Base-by-base conservation (phyloP, 2,888 invertebrate genomes). In the Phorcus lineatus region DNA sequence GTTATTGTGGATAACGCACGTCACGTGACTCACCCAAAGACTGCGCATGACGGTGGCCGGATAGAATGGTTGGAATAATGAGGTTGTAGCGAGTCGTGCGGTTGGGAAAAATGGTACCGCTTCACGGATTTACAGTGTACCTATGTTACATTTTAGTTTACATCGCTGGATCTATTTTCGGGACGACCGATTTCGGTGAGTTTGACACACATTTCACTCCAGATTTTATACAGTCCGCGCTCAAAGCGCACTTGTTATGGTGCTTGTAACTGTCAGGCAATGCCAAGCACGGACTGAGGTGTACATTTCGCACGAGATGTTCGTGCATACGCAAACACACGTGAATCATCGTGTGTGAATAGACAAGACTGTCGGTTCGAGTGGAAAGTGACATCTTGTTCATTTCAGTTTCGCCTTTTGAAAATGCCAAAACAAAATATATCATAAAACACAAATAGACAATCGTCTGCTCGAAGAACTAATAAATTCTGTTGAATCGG, bases 1-100 rank as follows among this genome's bases (percentile, higher is more conserved):
- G 62, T 62, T 62, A 62, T 62, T 11, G 24, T 6, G 62, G 24
- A 62, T 62, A 62, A 28, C 24, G 28, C 62, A 62, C 28, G 62
- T 62, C 62, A 62, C 62, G 62, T 62, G 62, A 62, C 62, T 16
- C 9, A 62, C 22, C 19, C 28, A 62, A 62, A 28, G 28, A 62
- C 62, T 62, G 62, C 62, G 62, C 62, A 62, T 62, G 62, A 28
- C 62, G 24, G 28, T 62, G 62, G 62, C 24, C 47, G 62, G 24
- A 28, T 24, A 62, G 62, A 62, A 62, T 62, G 62, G 62, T 62
- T 28, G 62, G 28, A 62, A 62, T 62, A 62, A 62, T 62, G 62
- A 62, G 62, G 24, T 62, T 24, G 62, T 62, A 62, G 28, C n/a
- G 62, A 22, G 62, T n/a, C 62, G 28, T 24, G 62, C 22, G 19